Evolutionary conservation across 2,113 vertebrate genomes (phyloP).

Genomic region (Apteryx owenii): DNA sequence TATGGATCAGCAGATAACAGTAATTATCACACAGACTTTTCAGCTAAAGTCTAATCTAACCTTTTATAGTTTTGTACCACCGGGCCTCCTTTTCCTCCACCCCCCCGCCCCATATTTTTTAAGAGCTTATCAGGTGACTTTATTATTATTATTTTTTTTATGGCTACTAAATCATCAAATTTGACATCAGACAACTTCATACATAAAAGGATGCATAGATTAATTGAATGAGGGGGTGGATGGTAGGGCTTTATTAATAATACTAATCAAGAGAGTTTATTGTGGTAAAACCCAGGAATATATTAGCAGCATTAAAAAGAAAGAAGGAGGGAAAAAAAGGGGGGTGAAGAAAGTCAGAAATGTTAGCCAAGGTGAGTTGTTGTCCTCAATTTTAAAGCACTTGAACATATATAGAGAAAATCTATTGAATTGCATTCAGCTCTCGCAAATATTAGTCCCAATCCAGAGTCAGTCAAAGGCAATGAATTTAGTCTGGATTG

Average conservation of each 20-base stretch:
- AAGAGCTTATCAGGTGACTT: slow-evolving; percentile 64
- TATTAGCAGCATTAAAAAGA: slow-evolving; percentile 10
- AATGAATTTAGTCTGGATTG: neutral
- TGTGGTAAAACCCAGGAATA: slow-evolving; percentile 33
- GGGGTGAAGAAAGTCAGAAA: neutral
- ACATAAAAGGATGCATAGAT: slow-evolving; percentile 31
- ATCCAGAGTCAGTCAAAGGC: neutral
- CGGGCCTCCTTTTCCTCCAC: neutral
- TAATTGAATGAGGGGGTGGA: slow-evolving; percentile 60
- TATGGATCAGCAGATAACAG: slow-evolving; percentile 82
- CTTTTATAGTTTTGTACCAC: slow-evolving; percentile 74
- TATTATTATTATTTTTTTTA: slow-evolving; percentile 58
- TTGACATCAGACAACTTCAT: slow-evolving; percentile 37
- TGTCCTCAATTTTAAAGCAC: neutral
- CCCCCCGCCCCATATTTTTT: neutral
- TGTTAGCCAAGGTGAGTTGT: slow-evolving; percentile 18
- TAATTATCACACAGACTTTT: slow-evolving; percentile 76
- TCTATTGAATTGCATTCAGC: neutral
- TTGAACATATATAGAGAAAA: neutral
- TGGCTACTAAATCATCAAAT: slow-evolving; percentile 58
- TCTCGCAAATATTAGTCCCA: neutral
- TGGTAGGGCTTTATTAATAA: slow-evolving; percentile 60
- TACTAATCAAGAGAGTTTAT: slow-evolving; percentile 56
- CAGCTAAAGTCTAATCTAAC: slow-evolving; percentile 74
- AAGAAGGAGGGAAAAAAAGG: neutral